phyloP scores from a whole-genome alignment of 2,797 vertebrate genomes.

The Leptatherina wallacei region DNA sequence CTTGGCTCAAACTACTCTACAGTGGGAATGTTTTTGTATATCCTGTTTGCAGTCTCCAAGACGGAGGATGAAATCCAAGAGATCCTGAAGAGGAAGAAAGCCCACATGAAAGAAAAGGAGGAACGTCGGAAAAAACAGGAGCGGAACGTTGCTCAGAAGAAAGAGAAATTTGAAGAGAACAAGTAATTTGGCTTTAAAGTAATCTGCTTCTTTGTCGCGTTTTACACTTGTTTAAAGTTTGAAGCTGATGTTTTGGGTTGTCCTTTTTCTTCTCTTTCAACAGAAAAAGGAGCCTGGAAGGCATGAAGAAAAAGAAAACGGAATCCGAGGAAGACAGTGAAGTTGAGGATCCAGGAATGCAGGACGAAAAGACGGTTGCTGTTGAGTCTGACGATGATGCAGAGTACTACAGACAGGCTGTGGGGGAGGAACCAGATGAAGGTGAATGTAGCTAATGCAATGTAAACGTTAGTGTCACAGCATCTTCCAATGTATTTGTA shows the following conservation, averaged over 20 bases:
- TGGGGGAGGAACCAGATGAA: slow-evolving; percentile 90
- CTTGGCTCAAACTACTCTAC: neutral
- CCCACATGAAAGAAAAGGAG: slow-evolving; percentile 82
- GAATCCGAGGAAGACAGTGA: slow-evolving; percentile 81
- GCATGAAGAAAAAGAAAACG: slow-evolving; percentile 83
- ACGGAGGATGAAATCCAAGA: slow-evolving; percentile 87
- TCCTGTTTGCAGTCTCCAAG: slow-evolving; percentile 79
- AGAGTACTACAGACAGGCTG: slow-evolving; percentile 91
- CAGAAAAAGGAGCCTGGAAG: slow-evolving; percentile 89
- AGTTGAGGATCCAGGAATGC: slow-evolving; percentile 88
- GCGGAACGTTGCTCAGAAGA: slow-evolving; percentile 83
- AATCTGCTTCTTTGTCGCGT: fast-evolving
- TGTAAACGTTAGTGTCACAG: neutral
- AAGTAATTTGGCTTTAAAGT: slow-evolving; percentile 71
- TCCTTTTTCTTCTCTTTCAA: fast-evolving
- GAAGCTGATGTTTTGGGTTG: neutral
- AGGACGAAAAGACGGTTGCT: slow-evolving; percentile 53
- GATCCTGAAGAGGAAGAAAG: slow-evolving; percentile 86
- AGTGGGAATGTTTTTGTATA: neutral
- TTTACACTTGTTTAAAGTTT: neutral
- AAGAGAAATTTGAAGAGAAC: slow-evolving; percentile 79
- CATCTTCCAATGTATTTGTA: neutral
- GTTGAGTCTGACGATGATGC: slow-evolving; percentile 87
- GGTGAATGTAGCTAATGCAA: slow-evolving; percentile 68
- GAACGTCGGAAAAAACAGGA: slow-evolving; percentile 86